A percentile compares a stretch with the other conserved stretches of the same genome.
These are phyloP conservation scores for Oenanthe melanoleuca DNA, from an alignment of 2,113 vertebrate species.

Conservation along the genomic window DNA sequence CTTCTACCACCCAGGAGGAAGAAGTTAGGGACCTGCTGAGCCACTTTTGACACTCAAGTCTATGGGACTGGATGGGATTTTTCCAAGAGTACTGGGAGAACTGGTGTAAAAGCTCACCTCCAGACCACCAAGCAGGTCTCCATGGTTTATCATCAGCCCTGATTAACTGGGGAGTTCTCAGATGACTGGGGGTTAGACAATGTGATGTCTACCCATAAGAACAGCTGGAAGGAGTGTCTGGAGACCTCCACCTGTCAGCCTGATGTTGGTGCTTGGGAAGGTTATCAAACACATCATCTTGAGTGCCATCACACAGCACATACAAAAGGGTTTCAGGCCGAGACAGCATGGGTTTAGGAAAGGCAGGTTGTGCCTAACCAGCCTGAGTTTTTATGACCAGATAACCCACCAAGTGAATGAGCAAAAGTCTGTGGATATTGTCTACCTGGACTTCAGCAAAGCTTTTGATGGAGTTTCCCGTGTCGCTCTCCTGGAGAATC, in stretches of 20 bases:
- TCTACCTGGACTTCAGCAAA: neutral
- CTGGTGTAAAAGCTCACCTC: neutral
- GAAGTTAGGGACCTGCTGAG: neutral
- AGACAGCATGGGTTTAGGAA: neutral
- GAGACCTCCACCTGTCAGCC: neutral
- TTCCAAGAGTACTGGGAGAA: neutral
- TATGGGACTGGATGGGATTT: fast-evolving
- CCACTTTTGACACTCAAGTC: neutral
- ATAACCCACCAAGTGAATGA: neutral
- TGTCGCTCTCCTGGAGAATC: neutral
- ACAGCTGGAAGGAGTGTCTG: neutral
- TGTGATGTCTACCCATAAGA: neutral
- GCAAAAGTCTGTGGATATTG: neutral
- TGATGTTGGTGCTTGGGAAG: neutral
- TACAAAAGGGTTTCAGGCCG: no score
- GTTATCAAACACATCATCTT: neutral
- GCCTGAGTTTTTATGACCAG: neutral
- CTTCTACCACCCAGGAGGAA: neutral
- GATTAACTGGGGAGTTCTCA: no score
- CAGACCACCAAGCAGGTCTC: neutral
- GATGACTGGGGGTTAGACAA: neutral
- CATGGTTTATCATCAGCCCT: neutral
- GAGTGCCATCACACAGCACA: neutral
- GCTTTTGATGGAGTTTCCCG: neutral
- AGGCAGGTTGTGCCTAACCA: neutral